Base-by-base conservation (phyloP, 2,888 invertebrate species). In the Mayetiola destructor region DNA sequence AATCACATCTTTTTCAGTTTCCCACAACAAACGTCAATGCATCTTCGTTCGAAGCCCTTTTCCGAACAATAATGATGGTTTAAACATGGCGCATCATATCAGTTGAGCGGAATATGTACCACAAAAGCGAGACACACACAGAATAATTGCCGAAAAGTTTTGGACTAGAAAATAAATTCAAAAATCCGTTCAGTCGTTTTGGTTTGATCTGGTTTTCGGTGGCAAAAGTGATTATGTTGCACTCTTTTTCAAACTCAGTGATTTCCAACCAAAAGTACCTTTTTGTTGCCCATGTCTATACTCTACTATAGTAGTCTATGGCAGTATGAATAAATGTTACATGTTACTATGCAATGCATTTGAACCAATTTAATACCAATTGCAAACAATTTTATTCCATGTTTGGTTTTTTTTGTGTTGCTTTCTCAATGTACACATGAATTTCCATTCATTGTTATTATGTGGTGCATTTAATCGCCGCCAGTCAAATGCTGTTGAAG, bases 391-490 rank as follows among this genome's bases (percentile, higher is more conserved):
- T 32, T 12, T 12, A 9, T 16, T 12, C 37, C n/a, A 14, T 48
- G 27, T 48, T n/a, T n/a, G 1, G 48, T 27, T 27, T 48, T n/a
- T 27, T 48, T 48, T 27, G 14, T 12, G 23, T 2, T 27, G 8
- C 16, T 48, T 16, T 6, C 16, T 18, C 18, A 18, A 39, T n/a
- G 5, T 4, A 8, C 18, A 10, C 12, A 40, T 40, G 14, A 48
- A 27, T 23, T n/a, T n/a, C n/a, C 27, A 27, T 14, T 27, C 23
- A 48, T 48, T 48, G 48, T 48, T n/a, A n/a, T n/a, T 48, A 27
- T 48, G 48, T 42, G 42, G 48, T 48, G 29, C 48, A 27, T 48
- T 48, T 27, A 27, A 48, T 48, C 48, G 48, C 48, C 48, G 48
- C 27, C 18, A 48, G 48, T 48, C 27, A 27, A n/a, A 48, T 27